Conservation (phyloP, 2,113 vertebrate genomes). For the Saguinus midas region DNA sequence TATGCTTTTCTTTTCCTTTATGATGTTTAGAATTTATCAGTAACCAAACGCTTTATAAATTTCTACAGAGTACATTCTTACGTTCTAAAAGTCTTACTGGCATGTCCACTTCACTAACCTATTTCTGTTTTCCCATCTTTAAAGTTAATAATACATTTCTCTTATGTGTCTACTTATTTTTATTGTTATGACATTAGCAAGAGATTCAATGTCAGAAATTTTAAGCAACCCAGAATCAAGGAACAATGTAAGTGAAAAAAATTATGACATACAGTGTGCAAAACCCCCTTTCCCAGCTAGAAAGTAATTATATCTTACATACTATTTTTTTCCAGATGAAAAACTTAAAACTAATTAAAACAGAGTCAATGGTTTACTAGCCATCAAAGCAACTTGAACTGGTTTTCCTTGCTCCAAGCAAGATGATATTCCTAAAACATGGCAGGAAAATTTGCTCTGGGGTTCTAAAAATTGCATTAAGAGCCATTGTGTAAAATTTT, state of each 20-base stretch:
- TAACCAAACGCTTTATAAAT: background rate
- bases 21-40: background rate
- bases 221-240: slow-evolving; percentile 43
- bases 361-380: background rate
- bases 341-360: slow-evolving; percentile 29
- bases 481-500: background rate
- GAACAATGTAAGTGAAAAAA: slow-evolving; percentile 5
- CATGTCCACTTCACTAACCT: background rate
- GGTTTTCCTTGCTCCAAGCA: background rate
- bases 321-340: slow-evolving; percentile 29
- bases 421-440: background rate
- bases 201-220: background rate
- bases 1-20: background rate
- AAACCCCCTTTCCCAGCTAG: slow-evolving; percentile 14
- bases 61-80: background rate
- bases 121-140: background rate
- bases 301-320: slow-evolving; percentile 47
- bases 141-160: slow-evolving; percentile 36
- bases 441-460: background rate
- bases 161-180: background rate
- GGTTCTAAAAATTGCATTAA: slow-evolving; percentile 37
- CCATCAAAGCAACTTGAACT: background rate
- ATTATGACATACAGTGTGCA: background rate
- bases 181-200: slow-evolving; percentile 20
- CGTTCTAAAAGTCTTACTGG: background rate